Percentiles rank a stretch among this genome's conserved stretches.
Evolutionary conservation across 2,888 invertebrate genomes (phyloP).

Genomic region (Drosophila anomalata): DNA sequence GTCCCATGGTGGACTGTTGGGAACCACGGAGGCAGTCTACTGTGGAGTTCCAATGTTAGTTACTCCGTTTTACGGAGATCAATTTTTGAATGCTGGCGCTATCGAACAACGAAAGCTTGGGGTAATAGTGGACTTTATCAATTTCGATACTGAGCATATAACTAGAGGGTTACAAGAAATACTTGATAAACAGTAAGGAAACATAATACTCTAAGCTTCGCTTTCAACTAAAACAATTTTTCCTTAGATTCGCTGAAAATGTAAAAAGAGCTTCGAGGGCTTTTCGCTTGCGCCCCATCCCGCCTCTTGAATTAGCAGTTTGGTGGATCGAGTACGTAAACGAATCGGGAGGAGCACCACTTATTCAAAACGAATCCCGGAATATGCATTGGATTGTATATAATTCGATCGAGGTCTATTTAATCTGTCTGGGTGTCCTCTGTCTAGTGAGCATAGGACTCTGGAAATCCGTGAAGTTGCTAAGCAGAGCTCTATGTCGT

Average conservation of each 20-base stretch:
- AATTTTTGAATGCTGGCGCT: constrained; percentile 85
- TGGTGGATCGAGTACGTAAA: constrained; percentile 88
- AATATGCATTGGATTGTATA: constrained; percentile 84
- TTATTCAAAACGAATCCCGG: constrained; percentile 83
- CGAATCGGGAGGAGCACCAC: constrained; percentile 82
- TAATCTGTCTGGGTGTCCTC: constrained; percentile 37
- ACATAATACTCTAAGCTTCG: neutral
- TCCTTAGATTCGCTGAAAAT: constrained; percentile 68
- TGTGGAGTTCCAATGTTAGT: constrained; percentile 87
- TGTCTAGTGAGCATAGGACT: constrained; percentile 22
- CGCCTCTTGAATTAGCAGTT: constrained; percentile 86
- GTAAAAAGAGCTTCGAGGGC: constrained; percentile 84
- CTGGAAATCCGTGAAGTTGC: constrained; percentile 28
- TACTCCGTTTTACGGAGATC: constrained; percentile 88
- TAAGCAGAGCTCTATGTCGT: constrained; percentile 11
- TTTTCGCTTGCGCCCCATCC: constrained; percentile 85
- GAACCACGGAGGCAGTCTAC: constrained; percentile 87
- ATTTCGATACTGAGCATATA: constrained; percentile 85
- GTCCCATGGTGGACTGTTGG: constrained; percentile 89
- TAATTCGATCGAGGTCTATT: constrained; percentile 84
- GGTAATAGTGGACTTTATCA: constrained; percentile 83
- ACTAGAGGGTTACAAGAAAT: constrained; percentile 83
- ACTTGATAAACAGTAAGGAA: constrained; percentile 66
- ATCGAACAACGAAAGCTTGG: constrained; percentile 85
- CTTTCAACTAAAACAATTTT: neutral